Conservation (phyloP, 2,888 invertebrate genomes). For the Aromia moschata region DNA sequence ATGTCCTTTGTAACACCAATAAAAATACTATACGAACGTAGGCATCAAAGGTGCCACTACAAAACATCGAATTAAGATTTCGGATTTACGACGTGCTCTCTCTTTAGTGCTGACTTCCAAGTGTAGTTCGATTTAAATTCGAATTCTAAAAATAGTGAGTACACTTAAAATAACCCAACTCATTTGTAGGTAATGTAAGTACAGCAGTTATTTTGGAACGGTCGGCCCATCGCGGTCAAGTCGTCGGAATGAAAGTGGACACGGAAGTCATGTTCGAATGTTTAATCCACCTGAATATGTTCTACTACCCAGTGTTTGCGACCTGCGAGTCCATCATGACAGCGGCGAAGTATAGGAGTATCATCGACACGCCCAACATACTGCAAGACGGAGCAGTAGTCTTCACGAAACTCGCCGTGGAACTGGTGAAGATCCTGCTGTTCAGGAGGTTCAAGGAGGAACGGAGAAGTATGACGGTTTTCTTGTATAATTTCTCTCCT, state of each 20-base stretch:
- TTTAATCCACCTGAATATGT: slow-evolving; percentile 52
- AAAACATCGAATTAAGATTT: too few species aligned
- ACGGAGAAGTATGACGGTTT: slow-evolving; percentile 49
- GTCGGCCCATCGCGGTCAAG: slow-evolving; percentile 1
- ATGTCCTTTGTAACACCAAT: too few species aligned
- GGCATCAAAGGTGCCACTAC: too few species aligned
- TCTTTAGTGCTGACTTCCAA: too few species aligned
- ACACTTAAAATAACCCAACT: slow-evolving; percentile 16
- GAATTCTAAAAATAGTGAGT: slow-evolving; percentile 15
- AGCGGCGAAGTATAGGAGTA: slow-evolving; percentile 48
- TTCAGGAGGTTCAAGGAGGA: slow-evolving; percentile 49
- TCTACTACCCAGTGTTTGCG: slow-evolving; percentile 51
- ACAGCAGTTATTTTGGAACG: slow-evolving; percentile 6
- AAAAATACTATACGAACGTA: too few species aligned
- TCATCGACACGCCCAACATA: slow-evolving; percentile 49
- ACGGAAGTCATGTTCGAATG: slow-evolving; percentile 55
- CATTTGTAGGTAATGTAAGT: slow-evolving; percentile 23
- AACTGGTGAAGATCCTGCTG: slow-evolving; percentile 50
- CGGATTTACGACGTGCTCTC: too few species aligned
- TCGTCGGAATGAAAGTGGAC: slow-evolving; percentile 48
- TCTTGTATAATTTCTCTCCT: too few species aligned
- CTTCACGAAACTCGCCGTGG: slow-evolving; percentile 45
- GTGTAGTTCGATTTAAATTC: background rate
- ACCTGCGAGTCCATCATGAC: slow-evolving; percentile 51
- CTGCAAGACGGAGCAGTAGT: slow-evolving; percentile 49